phyloP scores from a whole-genome alignment of 2,888 invertebrate species.

The Kuschelorhynchus macadamiae region DNA sequence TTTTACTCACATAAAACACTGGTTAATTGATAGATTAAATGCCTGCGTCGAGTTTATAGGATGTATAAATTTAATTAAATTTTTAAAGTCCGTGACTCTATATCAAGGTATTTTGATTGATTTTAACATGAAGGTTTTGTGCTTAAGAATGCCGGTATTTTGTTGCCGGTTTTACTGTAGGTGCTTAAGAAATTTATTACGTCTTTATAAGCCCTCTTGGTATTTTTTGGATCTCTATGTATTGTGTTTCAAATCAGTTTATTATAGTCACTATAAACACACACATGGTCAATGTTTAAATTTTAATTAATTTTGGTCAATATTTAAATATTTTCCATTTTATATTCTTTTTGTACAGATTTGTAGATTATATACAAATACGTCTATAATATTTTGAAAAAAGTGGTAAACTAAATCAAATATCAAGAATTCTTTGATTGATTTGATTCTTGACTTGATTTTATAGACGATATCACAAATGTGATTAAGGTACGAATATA shows the following conservation, averaged over 20 bases:
- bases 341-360: no score
- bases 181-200: slow-evolving; percentile 13
- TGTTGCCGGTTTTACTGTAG: neutral
- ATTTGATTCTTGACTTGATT: no score
- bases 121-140: slow-evolving; percentile 3
- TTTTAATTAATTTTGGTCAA: no score
- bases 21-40: slow-evolving; percentile 23
- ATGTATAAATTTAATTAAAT: slow-evolving; percentile 20
- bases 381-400: no score
- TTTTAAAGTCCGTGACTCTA: slow-evolving; percentile 12
- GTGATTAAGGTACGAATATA: no score
- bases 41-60: neutral
- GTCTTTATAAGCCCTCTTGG: slow-evolving; percentile 3
- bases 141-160: slow-evolving; percentile 10
- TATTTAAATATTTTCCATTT: no score
- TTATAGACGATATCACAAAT: no score
- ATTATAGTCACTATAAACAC: neutral
- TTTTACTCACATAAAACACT: slow-evolving; percentile 21
- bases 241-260: neutral
- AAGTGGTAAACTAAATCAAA: no score
- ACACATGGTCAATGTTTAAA: no score
- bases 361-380: no score
- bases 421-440: no score
- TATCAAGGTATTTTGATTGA: slow-evolving; percentile 9
- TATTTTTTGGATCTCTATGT: slow-evolving; percentile 2